These are phyloP conservation scores for Chlorops oryzae DNA, from an alignment of 1,140 invertebrate genomes.

Conservation along the genomic window DNA sequence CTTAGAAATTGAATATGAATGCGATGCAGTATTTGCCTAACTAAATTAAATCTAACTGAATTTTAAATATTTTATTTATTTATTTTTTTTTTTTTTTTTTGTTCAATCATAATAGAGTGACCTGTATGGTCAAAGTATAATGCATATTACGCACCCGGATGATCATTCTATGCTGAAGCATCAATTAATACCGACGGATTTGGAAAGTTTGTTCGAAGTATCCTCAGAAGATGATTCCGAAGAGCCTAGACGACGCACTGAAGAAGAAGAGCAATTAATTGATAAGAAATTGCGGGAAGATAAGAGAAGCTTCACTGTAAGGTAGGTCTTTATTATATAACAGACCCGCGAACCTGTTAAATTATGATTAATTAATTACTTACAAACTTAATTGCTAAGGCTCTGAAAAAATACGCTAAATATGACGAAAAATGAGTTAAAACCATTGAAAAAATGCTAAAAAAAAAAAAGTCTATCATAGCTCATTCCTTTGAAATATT, in stretches of 20 bases:
- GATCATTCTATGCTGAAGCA: constrained; percentile 67
- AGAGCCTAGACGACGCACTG: constrained; percentile 38
- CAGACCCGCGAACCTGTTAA: too few species aligned
- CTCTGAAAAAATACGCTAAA: too few species aligned
- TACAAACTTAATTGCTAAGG: too few species aligned
- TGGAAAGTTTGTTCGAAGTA: constrained; percentile 45
- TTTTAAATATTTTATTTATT: not conserved
- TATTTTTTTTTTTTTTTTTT: not conserved
- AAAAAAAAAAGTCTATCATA: too few species aligned
- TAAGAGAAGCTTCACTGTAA: constrained; percentile 49
- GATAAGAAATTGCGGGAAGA: constrained; percentile 39
- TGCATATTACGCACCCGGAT: constrained; percentile 68
- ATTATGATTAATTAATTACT: too few species aligned
- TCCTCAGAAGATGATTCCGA: constrained; percentile 34
- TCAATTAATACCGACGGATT: constrained; percentile 57
- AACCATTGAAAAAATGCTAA: too few species aligned
- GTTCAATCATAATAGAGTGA: constrained; percentile 72
- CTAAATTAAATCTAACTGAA: too few species aligned
- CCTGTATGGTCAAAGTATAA: constrained; percentile 76
- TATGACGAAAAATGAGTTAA: too few species aligned
- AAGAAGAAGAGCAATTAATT: constrained; percentile 45
- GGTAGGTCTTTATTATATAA: too few species aligned
- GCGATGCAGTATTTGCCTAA: too few species aligned
- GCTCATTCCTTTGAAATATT: too few species aligned
- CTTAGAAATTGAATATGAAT: too few species aligned